Conservation (phyloP, 2,797 vertebrate species). For the Liasis olivaceus region DNA sequence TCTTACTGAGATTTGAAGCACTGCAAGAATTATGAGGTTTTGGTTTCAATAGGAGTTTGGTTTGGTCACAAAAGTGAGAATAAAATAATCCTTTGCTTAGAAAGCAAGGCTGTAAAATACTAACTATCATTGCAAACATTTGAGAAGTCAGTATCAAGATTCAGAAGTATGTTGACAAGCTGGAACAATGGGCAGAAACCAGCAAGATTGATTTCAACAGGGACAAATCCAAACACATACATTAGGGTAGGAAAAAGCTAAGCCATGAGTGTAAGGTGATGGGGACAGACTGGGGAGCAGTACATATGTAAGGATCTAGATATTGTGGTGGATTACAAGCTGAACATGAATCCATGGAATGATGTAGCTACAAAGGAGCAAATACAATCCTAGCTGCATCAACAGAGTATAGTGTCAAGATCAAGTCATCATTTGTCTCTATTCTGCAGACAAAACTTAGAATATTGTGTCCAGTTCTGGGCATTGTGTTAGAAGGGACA, state of each 20-base stretch:
- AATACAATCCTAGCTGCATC: not conserved
- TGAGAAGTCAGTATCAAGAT: not conserved
- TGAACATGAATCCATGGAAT: not conserved
- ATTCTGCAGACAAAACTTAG: not conserved
- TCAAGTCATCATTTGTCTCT: not conserved
- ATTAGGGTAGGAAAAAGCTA: not conserved
- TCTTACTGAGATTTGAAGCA: not conserved
- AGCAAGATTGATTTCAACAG: not conserved
- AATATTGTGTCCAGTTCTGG: not conserved
- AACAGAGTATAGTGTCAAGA: not conserved
- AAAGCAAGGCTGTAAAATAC: conserved; percentile 61
- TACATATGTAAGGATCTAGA: not conserved
- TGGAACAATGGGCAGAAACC: not conserved
- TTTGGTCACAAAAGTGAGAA: conserved; percentile 59
- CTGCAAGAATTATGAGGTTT: conserved; percentile 44
- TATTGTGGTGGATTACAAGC: not conserved
- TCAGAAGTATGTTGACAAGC: not conserved
- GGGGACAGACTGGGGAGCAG: not conserved
- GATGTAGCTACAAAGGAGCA: not conserved
- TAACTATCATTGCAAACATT: conserved; percentile 42
- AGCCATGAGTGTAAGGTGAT: not conserved
- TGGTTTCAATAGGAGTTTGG: conserved; percentile 61
- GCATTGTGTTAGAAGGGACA: not conserved
- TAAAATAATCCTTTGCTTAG: conserved; percentile 42
- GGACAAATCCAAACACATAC: not conserved